Base-by-base conservation (phyloP, 2,113 vertebrate species). In the Plectropomus leopardus region DNA sequence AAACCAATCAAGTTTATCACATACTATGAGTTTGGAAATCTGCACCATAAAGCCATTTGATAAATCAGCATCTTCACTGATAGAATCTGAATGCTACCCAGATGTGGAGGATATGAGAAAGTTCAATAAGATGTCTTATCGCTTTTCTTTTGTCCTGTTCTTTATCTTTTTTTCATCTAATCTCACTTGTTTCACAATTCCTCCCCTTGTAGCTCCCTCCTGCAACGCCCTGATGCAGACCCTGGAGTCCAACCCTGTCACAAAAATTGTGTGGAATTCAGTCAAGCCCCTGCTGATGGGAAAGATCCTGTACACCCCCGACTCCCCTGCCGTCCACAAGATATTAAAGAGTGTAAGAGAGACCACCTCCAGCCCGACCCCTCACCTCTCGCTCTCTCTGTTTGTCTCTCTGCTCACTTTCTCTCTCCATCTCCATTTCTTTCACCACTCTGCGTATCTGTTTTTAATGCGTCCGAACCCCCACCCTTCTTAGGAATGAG, bases 241-340 rank as follows among this genome's bases (percentile, higher is more conserved):
- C 77, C 88, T 99, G 95, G 98, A 99, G 95, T 97, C 97, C 76
- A 98, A 97, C 86, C 96, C 97, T 65, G 82, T 98, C 85, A 98
- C 96, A 71, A 99, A 97, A 94, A 96, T 99, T 64, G 94, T 96
- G 71, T 99, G 98, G 98, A 97, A 91, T 90, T 95, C 97, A 59
- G 94, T 97, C 90, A 99, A 99, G 82, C 98, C 98, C 63, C 93
- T 99, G 89, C 91, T 99, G 91, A 98, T 99, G 97, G 98, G 98
- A 85, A 99, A 98, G 95, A 96, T 99, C 84, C 95, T 99, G 57
- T 99, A 96, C 83, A 92, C 96, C 83, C 98, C 98, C 0, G 94
- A 98, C 94, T 96, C 96, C 63, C 97, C 96, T 23, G 94, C 96
- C 50, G 92, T 95, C 36, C 93, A 69, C 81, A 92, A 95, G 91